Evolutionary conservation across 2,888 invertebrate genomes (phyloP), one percentile per base, ranked within the genome.

Genomic region (Blera fallax): DNA sequence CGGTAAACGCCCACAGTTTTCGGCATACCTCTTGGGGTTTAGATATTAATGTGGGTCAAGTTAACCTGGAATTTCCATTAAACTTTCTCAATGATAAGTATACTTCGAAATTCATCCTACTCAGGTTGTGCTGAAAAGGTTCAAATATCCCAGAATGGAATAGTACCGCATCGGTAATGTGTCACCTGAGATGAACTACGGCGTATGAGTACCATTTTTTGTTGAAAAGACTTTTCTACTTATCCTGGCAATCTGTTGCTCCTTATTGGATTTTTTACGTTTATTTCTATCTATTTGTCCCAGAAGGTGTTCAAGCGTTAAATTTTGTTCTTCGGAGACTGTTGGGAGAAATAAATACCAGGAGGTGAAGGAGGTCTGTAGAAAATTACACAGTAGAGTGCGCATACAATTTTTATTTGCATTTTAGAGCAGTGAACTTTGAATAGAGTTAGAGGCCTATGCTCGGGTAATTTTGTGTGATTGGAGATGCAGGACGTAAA

Each of bases 21-120:
- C 5, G 11, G 27, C 24, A 40, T 24, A 11, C 10, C 14, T 40
- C 24, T 43, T 16, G 21, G 37, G 24, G 21, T 64, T 10, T 29
- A 16, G 29, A 29, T 40, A 40, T 29, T 45, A 45, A 64, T 45
- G 18, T 64, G 62, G 62, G 62, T 64, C 62, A 64, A 64, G 62
- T 43, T 3, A 45, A 64, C 45, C 34, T 16, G 62, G 10, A 62
- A 62, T 18, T 45, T 45, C 45, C 45, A 62, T 62, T 24, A 60
- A 60, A 60, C 40, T 60, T 24, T 60, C n/a, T n/a, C 21, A 21
- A 40, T 40, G 24, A 60, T 37, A 24, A 6, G 14, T 34, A n/a
- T n/a, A 34, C 24, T n/a, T 16, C 10, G 18, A 18, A 18, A 37
- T 24, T 40, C 7, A 40, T 24, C 24, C 40, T 11, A 52, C 27